These are phyloP conservation scores for Alethe diademata DNA, from an alignment of 2,113 vertebrate species.

Conservation along the genomic window DNA sequence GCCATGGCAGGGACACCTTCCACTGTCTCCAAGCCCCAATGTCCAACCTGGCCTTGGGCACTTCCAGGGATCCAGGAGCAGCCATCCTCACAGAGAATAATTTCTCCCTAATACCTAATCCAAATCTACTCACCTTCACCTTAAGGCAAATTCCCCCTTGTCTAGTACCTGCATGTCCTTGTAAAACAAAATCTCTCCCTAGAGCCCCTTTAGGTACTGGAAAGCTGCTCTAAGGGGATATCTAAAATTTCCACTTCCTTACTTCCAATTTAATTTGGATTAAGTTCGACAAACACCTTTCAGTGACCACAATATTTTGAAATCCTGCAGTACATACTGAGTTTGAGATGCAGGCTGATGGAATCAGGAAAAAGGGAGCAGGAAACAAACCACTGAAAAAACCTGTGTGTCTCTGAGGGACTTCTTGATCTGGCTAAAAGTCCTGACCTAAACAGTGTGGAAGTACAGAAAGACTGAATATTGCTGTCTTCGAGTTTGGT, in stretches of 20 bases:
- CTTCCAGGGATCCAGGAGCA: background rate
- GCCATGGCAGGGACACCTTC: background rate
- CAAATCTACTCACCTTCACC: background rate
- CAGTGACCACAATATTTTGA: background rate
- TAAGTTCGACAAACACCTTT: background rate
- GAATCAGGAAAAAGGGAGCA: background rate
- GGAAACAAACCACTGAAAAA: background rate
- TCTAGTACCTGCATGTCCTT: too few relatives aligned
- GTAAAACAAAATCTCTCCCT: background rate
- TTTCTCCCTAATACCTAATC: background rate
- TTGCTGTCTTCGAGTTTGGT: background rate
- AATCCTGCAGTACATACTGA: background rate
- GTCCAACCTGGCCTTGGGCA: background rate
- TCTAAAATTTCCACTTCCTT: background rate
- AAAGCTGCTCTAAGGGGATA: background rate
- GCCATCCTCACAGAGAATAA: background rate
- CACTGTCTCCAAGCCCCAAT: background rate
- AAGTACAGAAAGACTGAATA: background rate
- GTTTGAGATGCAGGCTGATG: background rate
- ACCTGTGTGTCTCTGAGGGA: fast-evolving
- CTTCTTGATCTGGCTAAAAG: background rate
- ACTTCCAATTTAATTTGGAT: background rate
- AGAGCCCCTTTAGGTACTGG: background rate
- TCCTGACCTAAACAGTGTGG: background rate
- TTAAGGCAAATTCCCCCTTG: background rate